phyloP scores from a whole-genome alignment of 1,140 invertebrate species.

The Brachionus rubens region DNA sequence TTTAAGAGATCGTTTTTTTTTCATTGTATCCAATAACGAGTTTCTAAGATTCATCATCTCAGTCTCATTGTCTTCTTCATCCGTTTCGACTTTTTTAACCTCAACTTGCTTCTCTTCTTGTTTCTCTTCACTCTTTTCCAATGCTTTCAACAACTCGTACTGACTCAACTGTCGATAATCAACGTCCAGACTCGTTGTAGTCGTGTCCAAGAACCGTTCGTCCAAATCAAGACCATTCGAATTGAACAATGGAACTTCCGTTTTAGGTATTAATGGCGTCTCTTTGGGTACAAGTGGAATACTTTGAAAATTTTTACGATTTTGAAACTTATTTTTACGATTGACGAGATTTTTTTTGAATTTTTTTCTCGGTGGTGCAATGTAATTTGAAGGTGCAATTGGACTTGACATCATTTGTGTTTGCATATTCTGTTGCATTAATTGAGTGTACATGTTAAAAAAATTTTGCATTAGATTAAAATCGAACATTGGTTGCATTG shows the following conservation, averaged over 20 bases:
- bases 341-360: too few relatives aligned
- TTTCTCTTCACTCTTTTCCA: conserved; percentile 5
- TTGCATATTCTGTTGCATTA: neutral
- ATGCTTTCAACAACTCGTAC: neutral
- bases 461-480: conserved; percentile 9
- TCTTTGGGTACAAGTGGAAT: neutral
- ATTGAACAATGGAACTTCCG: neutral
- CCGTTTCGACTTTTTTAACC: neutral
- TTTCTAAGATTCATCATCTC: conserved; percentile 21
- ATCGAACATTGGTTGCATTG: neutral
- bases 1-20: neutral
- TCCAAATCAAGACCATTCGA: conserved; percentile 35
- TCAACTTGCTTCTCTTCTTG: too few relatives aligned
- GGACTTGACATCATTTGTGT: neutral
- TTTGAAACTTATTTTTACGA: too few relatives aligned
- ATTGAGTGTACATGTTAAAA: neutral
- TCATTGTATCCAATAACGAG: neutral
- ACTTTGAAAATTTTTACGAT: too few relatives aligned
- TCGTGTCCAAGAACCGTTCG: conserved; percentile 30
- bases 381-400: too few relatives aligned
- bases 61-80: neutral
- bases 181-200: neutral
- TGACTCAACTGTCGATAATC: conserved; percentile 35
- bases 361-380: too few relatives aligned
- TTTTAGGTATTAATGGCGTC: neutral